Conservation (phyloP, 1,140 invertebrate species). For the Eubasilissa regina region DNA sequence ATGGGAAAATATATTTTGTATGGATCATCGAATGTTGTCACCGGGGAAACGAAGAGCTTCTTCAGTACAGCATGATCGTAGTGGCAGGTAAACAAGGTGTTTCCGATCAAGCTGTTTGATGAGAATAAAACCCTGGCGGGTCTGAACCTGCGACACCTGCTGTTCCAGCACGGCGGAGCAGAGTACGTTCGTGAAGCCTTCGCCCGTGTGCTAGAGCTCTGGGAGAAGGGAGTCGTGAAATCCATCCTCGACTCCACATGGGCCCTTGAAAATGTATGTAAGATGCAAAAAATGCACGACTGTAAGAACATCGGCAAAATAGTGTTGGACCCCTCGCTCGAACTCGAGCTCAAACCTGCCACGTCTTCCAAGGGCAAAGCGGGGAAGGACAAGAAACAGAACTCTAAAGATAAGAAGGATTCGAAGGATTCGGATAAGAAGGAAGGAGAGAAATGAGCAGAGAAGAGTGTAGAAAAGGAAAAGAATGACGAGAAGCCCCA, state of each 20-base stretch:
- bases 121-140: conserved; percentile 90
- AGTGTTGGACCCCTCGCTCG: conserved; percentile 84
- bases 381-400: conserved; percentile 80
- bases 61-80: conserved; percentile 90
- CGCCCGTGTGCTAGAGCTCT: conserved; percentile 82
- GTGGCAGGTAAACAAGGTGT: conserved; percentile 94
- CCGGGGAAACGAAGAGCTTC: conserved; percentile 91
- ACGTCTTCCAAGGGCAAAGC: conserved; percentile 82
- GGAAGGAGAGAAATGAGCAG: conserved; percentile 74
- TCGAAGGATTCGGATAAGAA: conserved; percentile 76
- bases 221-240: conserved; percentile 84
- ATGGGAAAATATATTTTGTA: conserved; percentile 93
- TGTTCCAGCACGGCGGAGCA: conserved; percentile 85
- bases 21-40: conserved; percentile 88
- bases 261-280: conserved; percentile 89
- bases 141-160: conserved; percentile 87
- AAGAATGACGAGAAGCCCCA: conserved; percentile 66
- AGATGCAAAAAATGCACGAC: conserved; percentile 96
- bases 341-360: conserved; percentile 84
- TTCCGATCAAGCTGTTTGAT: conserved; percentile 89
- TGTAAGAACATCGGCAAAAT: conserved; percentile 93
- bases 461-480: conserved; percentile 71
- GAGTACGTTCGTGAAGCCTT: conserved; percentile 81
- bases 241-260: conserved; percentile 88
- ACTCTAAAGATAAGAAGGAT: conserved; percentile 79